Conservation (phyloP, 2,888 invertebrate genomes). For the Leptogaster cylindrica region DNA sequence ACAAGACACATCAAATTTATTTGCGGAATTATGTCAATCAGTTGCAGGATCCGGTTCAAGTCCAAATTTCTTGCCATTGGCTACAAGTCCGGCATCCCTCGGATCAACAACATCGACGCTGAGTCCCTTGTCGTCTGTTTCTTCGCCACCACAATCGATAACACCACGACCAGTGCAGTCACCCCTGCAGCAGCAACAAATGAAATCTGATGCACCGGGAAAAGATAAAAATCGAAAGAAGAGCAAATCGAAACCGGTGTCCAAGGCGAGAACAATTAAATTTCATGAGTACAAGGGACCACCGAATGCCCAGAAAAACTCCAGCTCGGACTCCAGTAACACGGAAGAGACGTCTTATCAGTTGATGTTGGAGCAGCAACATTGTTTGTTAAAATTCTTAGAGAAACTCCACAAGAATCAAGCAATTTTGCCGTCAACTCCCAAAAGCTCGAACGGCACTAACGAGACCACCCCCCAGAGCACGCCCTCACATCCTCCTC, state of each 20-base stretch:
- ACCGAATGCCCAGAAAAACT: conserved; percentile 79
- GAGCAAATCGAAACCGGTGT: conserved; percentile 78
- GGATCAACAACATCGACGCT: conserved; percentile 72
- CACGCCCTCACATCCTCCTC: conserved; percentile 57
- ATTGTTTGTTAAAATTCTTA: conserved; percentile 85
- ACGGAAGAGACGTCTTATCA: conserved; percentile 83
- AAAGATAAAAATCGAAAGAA: conserved; percentile 84
- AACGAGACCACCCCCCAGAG: conserved; percentile 29
- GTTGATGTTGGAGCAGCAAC: conserved; percentile 88
- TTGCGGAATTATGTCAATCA: conserved; percentile 69
- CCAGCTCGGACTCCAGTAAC: conserved; percentile 63
- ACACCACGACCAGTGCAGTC: conserved; percentile 66
- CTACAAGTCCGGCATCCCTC: conserved; percentile 63
- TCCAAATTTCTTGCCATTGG: conserved; percentile 64
- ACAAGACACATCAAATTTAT: conserved; percentile 62
- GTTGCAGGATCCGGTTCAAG: conserved; percentile 61
- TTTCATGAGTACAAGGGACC: conserved; percentile 97
- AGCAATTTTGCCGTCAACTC: conserved; percentile 78
- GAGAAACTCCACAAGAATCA: conserved; percentile 82
- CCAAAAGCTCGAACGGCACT: conserved; percentile 59
- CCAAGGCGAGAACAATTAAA: conserved; percentile 88
- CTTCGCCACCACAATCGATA: conserved; percentile 66
- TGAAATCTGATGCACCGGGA: conserved; percentile 68
- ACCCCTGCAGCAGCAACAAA: conserved; percentile 58
- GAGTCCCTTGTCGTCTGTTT: conserved; percentile 71